Evolutionary conservation across 1,140 invertebrate species (phyloP), one percentile per base, ranked within the genome.

Genomic region (Bombus impatiens): DNA sequence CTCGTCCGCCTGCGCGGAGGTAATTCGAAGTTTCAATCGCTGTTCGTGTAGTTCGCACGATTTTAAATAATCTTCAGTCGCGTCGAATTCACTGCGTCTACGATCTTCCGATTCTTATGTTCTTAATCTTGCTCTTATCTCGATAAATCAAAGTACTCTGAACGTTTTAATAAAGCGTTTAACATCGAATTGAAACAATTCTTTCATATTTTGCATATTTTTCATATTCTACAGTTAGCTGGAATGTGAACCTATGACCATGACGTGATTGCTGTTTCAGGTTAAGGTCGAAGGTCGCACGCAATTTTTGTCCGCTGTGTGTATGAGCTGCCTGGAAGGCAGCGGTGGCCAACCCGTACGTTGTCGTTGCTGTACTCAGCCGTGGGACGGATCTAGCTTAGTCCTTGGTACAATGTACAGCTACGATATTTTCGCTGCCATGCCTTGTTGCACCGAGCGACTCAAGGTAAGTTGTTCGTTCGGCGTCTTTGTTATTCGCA

Each of bases 351-450:
- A 97, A 42, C 96, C 97, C 10, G 97, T 97, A 85, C 96, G 97
- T 79, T 95, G 93, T 84, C 95, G 96, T 87, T 97, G 97, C 94
- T 99, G 99, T 95, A 97, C 97, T 81, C 96, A 97, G 85, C 97
- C 97, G 82, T 99, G 99, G 98, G 98, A 99, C 94, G 99, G 99
- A 32, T 98, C 98, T 13, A 98, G 98, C 59, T 96, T 99, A 70
- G 98, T 99, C 59, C 96, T 99, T 32, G 99, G 99, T 72, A 99
- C 98, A 78, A 99, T 99, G 98, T 99, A 99, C 95, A 98, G 98
- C 71, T 99, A 99, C 92, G 99, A 99, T 95, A 98, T 99, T 87
- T 99, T 99, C 95, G 99, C 99, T 93, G 98, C 98, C 72, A 98
- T 97, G 95, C 98, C 98, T 28, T 99, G 99, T 94, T 99, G 99